Conservation (phyloP, 2,888 invertebrate species). For the Euphydryas editha region DNA sequence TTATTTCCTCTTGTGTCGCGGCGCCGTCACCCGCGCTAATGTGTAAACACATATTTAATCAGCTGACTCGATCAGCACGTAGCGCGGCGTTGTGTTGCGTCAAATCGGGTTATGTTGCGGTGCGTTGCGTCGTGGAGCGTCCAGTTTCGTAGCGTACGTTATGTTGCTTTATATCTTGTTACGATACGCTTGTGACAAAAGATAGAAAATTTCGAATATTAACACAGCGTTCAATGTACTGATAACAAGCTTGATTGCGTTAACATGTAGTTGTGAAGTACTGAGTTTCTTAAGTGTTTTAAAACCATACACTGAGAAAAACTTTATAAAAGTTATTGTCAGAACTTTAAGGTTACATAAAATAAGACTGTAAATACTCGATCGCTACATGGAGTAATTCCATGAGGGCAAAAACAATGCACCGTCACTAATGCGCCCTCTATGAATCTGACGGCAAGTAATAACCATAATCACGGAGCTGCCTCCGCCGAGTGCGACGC, state of each 20-base stretch:
- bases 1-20: constrained; percentile 10
- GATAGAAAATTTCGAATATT: too few relatives aligned
- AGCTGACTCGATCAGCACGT: not conserved
- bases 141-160: too few relatives aligned
- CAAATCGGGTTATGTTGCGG: not conserved
- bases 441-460: constrained; percentile 12
- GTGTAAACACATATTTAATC: constrained; percentile 7
- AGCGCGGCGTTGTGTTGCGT: not conserved
- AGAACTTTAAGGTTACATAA: too few relatives aligned
- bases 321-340: too few relatives aligned
- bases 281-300: too few relatives aligned
- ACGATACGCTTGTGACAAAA: too few relatives aligned
- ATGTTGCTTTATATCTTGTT: too few relatives aligned
- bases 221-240: too few relatives aligned
- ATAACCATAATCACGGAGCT: constrained; percentile 13
- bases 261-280: too few relatives aligned
- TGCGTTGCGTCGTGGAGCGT: not conserved
- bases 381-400: not conserved
- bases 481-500: constrained; percentile 9
- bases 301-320: too few relatives aligned
- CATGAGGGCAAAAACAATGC: not conserved
- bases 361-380: not conserved
- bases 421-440: constrained; percentile 7
- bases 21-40: constrained; percentile 5
- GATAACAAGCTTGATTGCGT: too few relatives aligned